phyloP scores from a whole-genome alignment of 2,113 vertebrate genomes.

The Bagarius yarrelli region DNA sequence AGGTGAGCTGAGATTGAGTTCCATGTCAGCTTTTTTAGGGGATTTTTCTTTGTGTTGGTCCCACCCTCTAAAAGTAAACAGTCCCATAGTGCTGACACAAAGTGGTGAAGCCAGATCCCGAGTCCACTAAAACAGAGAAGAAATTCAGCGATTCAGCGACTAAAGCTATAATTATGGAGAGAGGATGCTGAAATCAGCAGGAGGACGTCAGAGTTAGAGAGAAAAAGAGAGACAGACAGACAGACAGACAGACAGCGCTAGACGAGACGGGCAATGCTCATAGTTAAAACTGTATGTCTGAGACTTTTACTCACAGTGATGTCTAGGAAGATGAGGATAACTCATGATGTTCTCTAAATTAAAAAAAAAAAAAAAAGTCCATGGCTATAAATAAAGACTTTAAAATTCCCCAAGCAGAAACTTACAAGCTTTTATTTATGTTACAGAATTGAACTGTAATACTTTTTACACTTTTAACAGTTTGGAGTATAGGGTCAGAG shows the following conservation, averaged over 20 bases:
- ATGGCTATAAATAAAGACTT: background rate
- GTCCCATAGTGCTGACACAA: constrained; percentile 45
- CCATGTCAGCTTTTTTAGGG: constrained; percentile 5
- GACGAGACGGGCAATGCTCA: constrained; percentile 14
- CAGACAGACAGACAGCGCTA: constrained; percentile 27
- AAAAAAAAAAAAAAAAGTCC: background rate
- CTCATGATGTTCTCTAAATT: background rate
- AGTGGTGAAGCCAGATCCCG: constrained; percentile 50
- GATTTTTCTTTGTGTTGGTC: constrained; percentile 33
- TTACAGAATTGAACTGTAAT: background rate
- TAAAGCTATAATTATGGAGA: constrained; percentile 72
- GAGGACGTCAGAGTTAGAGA: constrained; percentile 51
- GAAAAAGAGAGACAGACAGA: constrained; percentile 19
- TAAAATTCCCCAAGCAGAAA: background rate
- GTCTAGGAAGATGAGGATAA: constrained; percentile 9
- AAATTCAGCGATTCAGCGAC: constrained; percentile 76
- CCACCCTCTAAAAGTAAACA: constrained; percentile 38
- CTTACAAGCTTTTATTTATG: background rate
- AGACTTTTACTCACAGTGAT: constrained; percentile 13
- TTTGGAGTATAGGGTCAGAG: constrained; percentile 5
- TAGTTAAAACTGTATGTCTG: constrained; percentile 21
- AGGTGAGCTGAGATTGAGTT: constrained; percentile 26
- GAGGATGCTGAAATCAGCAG: constrained; percentile 76
- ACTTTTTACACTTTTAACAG: constrained; percentile 8
- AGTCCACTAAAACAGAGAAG: constrained; percentile 58